These are phyloP conservation scores for Tetramorium bicarinatum DNA, from an alignment of 2,888 invertebrate genomes.

Conservation along the genomic window DNA sequence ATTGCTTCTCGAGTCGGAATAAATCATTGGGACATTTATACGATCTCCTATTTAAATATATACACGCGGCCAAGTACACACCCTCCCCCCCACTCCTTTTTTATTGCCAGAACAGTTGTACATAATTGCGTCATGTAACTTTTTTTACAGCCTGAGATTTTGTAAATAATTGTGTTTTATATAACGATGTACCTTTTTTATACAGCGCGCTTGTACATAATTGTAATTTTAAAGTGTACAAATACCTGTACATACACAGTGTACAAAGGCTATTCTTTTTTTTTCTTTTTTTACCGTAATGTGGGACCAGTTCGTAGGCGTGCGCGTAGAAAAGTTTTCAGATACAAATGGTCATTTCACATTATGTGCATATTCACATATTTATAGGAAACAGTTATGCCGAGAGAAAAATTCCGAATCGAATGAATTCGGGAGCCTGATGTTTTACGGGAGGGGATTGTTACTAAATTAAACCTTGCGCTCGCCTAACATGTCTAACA, in stretches of 20 bases:
- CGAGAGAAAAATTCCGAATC: neutral
- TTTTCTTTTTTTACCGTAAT: constrained; percentile 62
- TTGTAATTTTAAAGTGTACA: constrained; percentile 42
- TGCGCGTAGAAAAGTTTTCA: constrained; percentile 46
- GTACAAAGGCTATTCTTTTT: constrained; percentile 72
- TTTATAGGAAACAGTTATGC: neutral
- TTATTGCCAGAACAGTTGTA: constrained; percentile 63
- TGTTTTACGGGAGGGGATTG: neutral
- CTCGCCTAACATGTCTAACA: constrained; percentile 18
- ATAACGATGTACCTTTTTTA: constrained; percentile 37
- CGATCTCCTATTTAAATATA: constrained; percentile 15
- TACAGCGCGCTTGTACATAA: constrained; percentile 21
- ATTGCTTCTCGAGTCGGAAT: constrained; percentile 83
- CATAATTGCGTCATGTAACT: constrained; percentile 76
- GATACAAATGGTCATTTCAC: constrained; percentile 38
- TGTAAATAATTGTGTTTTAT: constrained; percentile 75
- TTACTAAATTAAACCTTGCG: neutral
- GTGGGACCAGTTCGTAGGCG: constrained; percentile 78
- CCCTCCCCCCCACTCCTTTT: constrained; percentile 30
- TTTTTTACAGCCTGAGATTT: constrained; percentile 66
- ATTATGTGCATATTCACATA: constrained; percentile 43
- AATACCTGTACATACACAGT: constrained; percentile 52
- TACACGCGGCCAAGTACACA: constrained; percentile 35
- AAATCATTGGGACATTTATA: constrained; percentile 47
- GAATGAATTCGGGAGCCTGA: neutral